These are phyloP conservation scores for Phrynosoma platyrhinos DNA, from an alignment of 2,113 vertebrate genomes.

Conservation along the genomic window DNA sequence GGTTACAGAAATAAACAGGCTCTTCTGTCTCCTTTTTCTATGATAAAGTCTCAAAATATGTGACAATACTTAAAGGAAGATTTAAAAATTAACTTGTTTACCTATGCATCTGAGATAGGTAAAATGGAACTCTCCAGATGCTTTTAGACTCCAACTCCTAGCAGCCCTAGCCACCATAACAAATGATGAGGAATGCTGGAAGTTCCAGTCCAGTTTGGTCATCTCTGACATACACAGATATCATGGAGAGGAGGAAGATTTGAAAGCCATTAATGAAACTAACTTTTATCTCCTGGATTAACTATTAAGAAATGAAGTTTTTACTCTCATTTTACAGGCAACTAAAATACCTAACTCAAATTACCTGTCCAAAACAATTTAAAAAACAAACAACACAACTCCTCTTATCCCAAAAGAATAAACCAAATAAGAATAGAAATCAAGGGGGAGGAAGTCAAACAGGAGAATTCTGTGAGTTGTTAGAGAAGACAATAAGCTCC, in stretches of 20 bases:
- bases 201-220: too few species aligned
- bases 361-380: background rate
- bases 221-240: too few species aligned
- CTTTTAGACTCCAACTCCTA: too few species aligned
- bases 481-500: constrained; percentile 37
- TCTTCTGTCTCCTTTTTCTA: background rate
- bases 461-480: background rate
- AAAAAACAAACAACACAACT: background rate
- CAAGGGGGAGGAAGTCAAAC: background rate
- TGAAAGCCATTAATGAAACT: background rate
- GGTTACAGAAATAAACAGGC: background rate
- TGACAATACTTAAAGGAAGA: background rate
- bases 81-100: background rate
- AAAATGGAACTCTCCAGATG: too few species aligned
- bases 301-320: background rate
- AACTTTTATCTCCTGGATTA: too few species aligned
- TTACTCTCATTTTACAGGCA: constrained; percentile 22
- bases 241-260: background rate
- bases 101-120: too few species aligned
- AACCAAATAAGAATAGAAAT: too few species aligned
- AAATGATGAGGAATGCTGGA: too few species aligned
- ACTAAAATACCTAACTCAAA: background rate
- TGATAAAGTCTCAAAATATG: background rate
- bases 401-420: background rate
- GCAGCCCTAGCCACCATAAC: too few species aligned